These are phyloP conservation scores for Allobates femoralis DNA, from an alignment of 2,797 vertebrate species.

Conservation along the genomic window DNA sequence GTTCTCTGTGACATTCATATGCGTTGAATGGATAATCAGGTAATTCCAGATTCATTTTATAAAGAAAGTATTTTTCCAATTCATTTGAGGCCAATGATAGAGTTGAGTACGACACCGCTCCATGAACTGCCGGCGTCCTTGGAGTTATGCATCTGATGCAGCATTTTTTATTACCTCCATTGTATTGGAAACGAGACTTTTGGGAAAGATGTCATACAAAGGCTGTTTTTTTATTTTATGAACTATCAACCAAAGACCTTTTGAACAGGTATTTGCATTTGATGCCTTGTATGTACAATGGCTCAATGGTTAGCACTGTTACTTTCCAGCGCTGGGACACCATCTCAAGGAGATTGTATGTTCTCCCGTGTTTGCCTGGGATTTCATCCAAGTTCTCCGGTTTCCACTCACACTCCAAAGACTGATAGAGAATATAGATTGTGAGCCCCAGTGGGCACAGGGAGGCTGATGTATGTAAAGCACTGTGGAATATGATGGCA, in stretches of 20 bases:
- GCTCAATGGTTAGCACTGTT: no score
- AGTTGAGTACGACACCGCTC: conserved; percentile 31
- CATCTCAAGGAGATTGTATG: no score
- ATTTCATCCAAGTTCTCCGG: no score
- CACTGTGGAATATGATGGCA: no score
- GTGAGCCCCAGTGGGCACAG: no score
- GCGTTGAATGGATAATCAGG: conserved; percentile 52
- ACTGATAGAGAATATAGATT: no score
- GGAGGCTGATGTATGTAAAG: no score
- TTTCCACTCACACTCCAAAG: no score
- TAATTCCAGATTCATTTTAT: conserved; percentile 53
- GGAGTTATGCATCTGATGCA: conserved; percentile 46
- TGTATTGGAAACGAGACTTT: conserved; percentile 35
- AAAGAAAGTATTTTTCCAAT: conserved; percentile 60
- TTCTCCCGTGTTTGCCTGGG: no score
- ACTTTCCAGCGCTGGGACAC: no score
- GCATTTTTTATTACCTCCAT: conserved; percentile 40
- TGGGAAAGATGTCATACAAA: conserved; percentile 55
- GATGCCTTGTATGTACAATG: no score
- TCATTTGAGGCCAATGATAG: conserved; percentile 56
- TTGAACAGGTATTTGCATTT: neutral
- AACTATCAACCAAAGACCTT: conserved; percentile 6
- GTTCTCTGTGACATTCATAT: conserved; percentile 64
- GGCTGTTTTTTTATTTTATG: conserved; percentile 25
- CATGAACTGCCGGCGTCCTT: conserved; percentile 47